Evolutionary conservation across 2,888 invertebrate genomes (phyloP), one percentile per base, ranked within the genome.

Genomic region (Pristionchus japonicus): DNA sequence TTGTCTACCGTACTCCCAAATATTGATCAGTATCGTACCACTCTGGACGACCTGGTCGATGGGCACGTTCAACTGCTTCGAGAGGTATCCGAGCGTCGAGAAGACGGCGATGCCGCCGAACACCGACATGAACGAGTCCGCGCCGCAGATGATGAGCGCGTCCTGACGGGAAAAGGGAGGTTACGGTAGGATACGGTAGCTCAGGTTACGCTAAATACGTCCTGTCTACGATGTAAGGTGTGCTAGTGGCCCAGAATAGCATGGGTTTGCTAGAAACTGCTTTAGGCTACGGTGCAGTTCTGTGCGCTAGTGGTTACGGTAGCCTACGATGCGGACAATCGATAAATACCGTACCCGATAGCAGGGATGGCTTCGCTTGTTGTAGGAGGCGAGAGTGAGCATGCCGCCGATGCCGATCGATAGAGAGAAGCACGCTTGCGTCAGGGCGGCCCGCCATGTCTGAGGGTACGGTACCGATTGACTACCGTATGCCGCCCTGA

Each of bases 71-170:
- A 91, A 77, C 83, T 92, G 90, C 61, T 94, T 92, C 27, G 95
- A 93, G 89, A 95, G 92, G 86, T 94, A 95, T n/a, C 95, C 95
- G 52, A 95, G 92, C 64, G 94, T 94, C 74, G 94, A 93, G 92
- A 95, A 95, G 27, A 95, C 92, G 31, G 87, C 86, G 9, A 84
- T 43, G 20, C 89, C 89, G 13, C 91, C 91, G 67, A 91, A 92
- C 15, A 91, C 57, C 7, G 89, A 89, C 92, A 92, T 92, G 74
- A 92, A 89, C 31, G 89, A 90, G 87, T 92, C 92, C 34, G 92
- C 92, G 15, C 87, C 74, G 0, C 90, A 89, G 70, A 92, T 88
- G n/a, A 92, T 91, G 43, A 92, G 47, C 4, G 92, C 92, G 61
- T 92, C 92, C 47, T 83, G 88, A 61, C 43, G n/a, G 47, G 64